Conservation (phyloP, 1,140 invertebrate genomes). For the Drosophila pseudoananassae region DNA sequence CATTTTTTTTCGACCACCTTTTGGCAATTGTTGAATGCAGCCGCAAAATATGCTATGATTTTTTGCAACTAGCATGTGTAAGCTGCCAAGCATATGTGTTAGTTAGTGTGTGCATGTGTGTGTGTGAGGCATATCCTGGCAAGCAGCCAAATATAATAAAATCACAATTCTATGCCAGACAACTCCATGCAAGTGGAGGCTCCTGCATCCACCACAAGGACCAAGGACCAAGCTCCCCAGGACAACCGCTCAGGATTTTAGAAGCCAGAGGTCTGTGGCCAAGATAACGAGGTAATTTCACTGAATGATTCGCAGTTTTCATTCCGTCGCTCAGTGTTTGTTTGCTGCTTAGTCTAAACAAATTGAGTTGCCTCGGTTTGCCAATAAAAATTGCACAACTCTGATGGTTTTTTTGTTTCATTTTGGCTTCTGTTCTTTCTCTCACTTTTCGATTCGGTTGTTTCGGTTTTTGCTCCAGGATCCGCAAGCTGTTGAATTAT, state of each 20-base stretch:
- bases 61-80: slow-evolving; percentile 54
- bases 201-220: slow-evolving; percentile 8
- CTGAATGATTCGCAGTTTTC: slow-evolving; percentile 73
- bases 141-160: slow-evolving; percentile 78
- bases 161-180: slow-evolving; percentile 76
- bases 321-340: slow-evolving; percentile 28
- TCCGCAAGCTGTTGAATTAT: slow-evolving; percentile 70
- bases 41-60: slow-evolving; percentile 61
- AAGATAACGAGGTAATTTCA: slow-evolving; percentile 81
- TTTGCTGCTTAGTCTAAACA: slow-evolving; percentile 45
- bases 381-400: slow-evolving; percentile 47
- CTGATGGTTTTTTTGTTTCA: slow-evolving; percentile 29
- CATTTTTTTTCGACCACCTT: slow-evolving; percentile 35
- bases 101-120: slow-evolving; percentile 21
- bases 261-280: slow-evolving; percentile 39
- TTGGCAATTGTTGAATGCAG: slow-evolving; percentile 74
- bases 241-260: slow-evolving; percentile 16
- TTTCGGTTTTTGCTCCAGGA: slow-evolving; percentile 40
- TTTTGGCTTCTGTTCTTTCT: slow-evolving; percentile 4
- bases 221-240: slow-evolving; percentile 15
- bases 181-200: slow-evolving; percentile 59
- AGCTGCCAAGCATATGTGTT: slow-evolving; percentile 65
- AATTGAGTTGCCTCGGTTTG: slow-evolving; percentile 47
- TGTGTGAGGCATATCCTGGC: slow-evolving; percentile 45
- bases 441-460: slow-evolving; percentile 9